A percentile compares a stretch with the other conserved stretches of the same genome.
phyloP scores from a whole-genome alignment of 2,113 vertebrate genomes.

The Paradisaea rubra region DNA sequence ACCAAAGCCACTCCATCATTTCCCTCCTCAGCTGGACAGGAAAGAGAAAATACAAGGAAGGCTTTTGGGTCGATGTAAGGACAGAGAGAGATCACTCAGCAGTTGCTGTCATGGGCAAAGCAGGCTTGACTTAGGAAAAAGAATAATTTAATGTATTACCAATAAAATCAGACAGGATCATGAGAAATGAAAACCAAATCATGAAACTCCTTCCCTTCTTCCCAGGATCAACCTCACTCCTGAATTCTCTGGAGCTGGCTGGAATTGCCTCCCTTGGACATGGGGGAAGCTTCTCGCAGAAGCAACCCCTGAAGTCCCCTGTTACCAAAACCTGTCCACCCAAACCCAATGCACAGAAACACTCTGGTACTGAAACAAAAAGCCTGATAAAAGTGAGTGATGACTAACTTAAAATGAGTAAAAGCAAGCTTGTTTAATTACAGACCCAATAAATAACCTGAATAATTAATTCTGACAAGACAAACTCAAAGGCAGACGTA shows the following conservation, averaged over 20 bases:
- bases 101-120: rapidly evolving
- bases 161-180: neutral
- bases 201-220: neutral
- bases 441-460: neutral
- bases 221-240: neutral
- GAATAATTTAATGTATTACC: neutral
- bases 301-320: neutral
- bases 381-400: neutral
- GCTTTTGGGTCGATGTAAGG: neutral
- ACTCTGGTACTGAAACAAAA: neutral
- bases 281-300: neutral
- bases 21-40: neutral
- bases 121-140: neutral
- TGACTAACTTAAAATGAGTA: neutral
- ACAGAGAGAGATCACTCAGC: neutral
- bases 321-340: neutral
- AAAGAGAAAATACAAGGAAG: neutral
- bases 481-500: neutral
- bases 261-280: neutral
- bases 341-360: neutral
- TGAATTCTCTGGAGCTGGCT: neutral
- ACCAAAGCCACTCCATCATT: neutral
- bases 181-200: neutral
- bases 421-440: neutral
- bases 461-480: neutral